Percentiles rank a stretch among this genome's conserved stretches.
These are phyloP conservation scores for Machimus atricapillus DNA, from an alignment of 2,888 invertebrate species.

Conservation along the genomic window DNA sequence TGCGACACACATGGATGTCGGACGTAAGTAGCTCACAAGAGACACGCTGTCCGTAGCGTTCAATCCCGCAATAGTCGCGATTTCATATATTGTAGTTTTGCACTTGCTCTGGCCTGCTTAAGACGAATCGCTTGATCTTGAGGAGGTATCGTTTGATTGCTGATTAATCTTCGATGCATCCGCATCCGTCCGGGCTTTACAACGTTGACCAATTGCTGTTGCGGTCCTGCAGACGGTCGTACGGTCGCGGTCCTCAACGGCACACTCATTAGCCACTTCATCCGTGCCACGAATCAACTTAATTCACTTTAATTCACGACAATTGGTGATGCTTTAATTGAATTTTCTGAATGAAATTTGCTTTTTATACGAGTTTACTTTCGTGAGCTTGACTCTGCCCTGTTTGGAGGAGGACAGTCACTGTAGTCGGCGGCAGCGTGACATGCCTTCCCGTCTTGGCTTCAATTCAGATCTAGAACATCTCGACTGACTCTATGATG, in stretches of 20 bases:
- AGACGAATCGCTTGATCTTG: background rate
- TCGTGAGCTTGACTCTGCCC: background rate
- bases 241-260: background rate
- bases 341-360: constrained; percentile 48
- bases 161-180: background rate
- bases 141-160: background rate
- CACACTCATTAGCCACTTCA: background rate
- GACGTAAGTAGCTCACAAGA: background rate
- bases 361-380: constrained; percentile 10
- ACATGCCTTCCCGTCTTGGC: background rate
- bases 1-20: constrained; percentile 3
- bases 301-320: constrained; percentile 46
- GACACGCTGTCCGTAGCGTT: background rate
- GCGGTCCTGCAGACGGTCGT: background rate
- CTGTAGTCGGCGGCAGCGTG: background rate
- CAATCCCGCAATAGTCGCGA: background rate
- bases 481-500: background rate
- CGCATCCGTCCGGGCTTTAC: background rate
- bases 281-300: constrained; percentile 45
- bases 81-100: background rate
- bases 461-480: background rate
- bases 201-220: background rate
- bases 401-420: background rate
- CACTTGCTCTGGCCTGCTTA: background rate
- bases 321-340: constrained; percentile 47